Evolutionary conservation across 2,113 vertebrate genomes (phyloP).

Genomic region (Carassius auratus): DNA sequence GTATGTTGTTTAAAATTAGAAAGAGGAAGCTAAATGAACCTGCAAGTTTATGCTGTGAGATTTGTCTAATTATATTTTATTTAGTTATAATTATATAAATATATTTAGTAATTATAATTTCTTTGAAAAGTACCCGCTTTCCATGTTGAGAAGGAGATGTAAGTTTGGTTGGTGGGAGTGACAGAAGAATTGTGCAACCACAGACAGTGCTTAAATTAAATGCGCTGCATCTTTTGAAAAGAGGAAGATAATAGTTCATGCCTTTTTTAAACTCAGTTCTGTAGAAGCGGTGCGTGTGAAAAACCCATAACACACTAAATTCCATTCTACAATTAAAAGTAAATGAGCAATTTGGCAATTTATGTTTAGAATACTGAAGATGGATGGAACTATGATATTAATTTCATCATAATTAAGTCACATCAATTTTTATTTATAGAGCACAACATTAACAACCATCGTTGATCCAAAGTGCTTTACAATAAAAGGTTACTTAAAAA

Average conservation of each 20-base stretch:
- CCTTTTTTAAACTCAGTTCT: too few relatives aligned
- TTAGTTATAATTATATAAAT: too few relatives aligned
- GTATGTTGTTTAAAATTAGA: constrained; percentile 39
- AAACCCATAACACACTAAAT: too few relatives aligned
- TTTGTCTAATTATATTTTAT: neutral
- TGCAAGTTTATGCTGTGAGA: neutral
- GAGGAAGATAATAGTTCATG: neutral
- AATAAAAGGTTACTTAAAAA: too few relatives aligned
- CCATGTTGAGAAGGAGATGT: too few relatives aligned
- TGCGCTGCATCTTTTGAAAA: neutral
- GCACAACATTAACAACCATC: too few relatives aligned
- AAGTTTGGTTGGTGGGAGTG: neutral
- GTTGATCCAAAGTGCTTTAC: too few relatives aligned
- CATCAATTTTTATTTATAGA: too few relatives aligned
- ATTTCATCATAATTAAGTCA: neutral
- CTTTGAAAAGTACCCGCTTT: neutral
- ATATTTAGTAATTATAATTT: neutral
- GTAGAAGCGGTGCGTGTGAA: too few relatives aligned
- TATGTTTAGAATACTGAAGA: neutral
- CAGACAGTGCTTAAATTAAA: neutral
- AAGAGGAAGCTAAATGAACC: neutral
- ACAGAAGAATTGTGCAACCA: neutral
- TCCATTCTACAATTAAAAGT: too few relatives aligned
- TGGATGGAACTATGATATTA: neutral
- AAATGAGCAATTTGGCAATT: too few relatives aligned